Evolutionary conservation across 2,888 invertebrate genomes (phyloP).

Genomic region (Drosophila nr. fundita): DNA sequence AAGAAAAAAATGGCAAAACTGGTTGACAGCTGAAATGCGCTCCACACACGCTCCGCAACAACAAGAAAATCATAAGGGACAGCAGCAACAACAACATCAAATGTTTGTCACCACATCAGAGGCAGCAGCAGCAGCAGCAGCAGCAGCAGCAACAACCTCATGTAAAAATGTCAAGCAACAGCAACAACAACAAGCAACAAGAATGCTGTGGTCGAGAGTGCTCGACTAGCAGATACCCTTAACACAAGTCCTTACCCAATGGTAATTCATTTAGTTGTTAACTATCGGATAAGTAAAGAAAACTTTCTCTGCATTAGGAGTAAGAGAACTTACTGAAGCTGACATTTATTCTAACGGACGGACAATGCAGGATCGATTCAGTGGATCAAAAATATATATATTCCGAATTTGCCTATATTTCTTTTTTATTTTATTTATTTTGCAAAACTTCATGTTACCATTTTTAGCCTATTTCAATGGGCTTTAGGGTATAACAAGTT

Average conservation of each 20-base stretch:
- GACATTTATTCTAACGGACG: background rate
- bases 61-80: conserved; percentile 32
- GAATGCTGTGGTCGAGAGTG: conserved; percentile 3
- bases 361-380: background rate
- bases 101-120: conserved; percentile 53
- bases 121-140: conserved; percentile 22
- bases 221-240: background rate
- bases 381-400: background rate
- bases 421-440: background rate
- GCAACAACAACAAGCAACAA: conserved; percentile 17
- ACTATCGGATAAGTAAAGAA: background rate
- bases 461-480: background rate
- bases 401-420: background rate
- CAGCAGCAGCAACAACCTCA: conserved; percentile 32
- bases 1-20: conserved; percentile 20
- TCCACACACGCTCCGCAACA: conserved; percentile 53
- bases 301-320: background rate
- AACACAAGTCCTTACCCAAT: background rate
- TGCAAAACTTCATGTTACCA: background rate
- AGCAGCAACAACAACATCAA: conserved; percentile 26
- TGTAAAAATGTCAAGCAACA: conserved; percentile 51
- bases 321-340: background rate
- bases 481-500: conserved; percentile 13
- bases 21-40: conserved; percentile 59
- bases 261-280: background rate